Base-by-base conservation (phyloP, 2,797 vertebrate genomes). In the Orientallactaga sibirica region DNA sequence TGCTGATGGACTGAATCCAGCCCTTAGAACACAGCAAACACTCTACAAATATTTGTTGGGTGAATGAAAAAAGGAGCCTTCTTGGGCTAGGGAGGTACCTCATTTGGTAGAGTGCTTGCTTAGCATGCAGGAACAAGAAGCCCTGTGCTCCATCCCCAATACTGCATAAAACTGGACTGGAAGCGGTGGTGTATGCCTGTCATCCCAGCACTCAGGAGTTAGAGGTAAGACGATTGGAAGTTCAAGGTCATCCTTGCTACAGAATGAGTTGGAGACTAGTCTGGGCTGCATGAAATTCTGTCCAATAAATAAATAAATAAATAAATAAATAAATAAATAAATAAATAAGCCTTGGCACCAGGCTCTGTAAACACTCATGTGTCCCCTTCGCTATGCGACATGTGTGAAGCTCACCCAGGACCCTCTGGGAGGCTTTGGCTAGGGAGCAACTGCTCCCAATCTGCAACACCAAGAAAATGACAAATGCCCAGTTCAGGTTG, bases 1-100 rank as follows among this genome's bases (percentile, higher is more conserved):
- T 96, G 82, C 80, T 61, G 41, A 92, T 92, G 91, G 67, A 82
- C 64, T 90, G 67, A n/a, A 77, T 84, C 80, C 77, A 86, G 83
- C 55, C 68, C 52, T 88, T 74, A 78, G 73, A 92, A 81, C 74
- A 80, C 15, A 94, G 64, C 78, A 95, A 90, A 88, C 22, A 19
- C 33, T 88, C 64, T 77, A 70, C n/a, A 94, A 43, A n/a, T 88
- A 83, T 43, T 86, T 85, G 82, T 78, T 78, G 85, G 71, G 75
- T 90, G 70, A 81, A n/a, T 64, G 19, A 68, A 67, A 55, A 62
- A 85, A 86, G 52, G 15, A 62, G 25, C 5, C 11, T n/a, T 83
- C n/a, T 84, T 67, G 55, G 75, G 16, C 55, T 58, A 12, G 55
- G 55, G 55, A 16, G 14, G 55, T 16, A 58, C 12, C 55, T 58